Base-by-base conservation (phyloP, 2,113 vertebrate species). In the Procavia capensis region DNA sequence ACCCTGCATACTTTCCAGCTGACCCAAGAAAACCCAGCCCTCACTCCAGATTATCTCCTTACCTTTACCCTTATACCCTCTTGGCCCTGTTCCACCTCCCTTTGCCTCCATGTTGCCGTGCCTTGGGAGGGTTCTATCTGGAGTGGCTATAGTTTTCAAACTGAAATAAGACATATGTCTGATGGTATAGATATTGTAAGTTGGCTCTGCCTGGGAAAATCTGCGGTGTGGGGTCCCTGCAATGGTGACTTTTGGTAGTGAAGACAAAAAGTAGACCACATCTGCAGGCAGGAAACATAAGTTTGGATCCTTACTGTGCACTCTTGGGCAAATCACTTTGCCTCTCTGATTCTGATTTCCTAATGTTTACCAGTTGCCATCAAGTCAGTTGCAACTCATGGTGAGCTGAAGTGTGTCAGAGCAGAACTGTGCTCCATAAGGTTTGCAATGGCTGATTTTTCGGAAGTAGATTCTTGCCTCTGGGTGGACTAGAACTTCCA, bases 1-100 rank as follows among this genome's bases (percentile, higher is more conserved):
- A 61, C n/a, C 0, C 1, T 1, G 29, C 6, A 1, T 22, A 5
- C 13, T 4, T n/a, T 4, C n/a, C n/a, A 24, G 45, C 54, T 22
- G 54, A 17, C 47, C 31, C 1, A 24, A n/a, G 63, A 9, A 3
- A 29, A 7, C 31, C 13, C 10, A 24, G 47, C 31, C 7, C 6
- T 41, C 61, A 14, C 8, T 17, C 5, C 10, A 31, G 36, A 1
- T 7, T n/a, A 25, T 45, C 76, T 29, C 47, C 54, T 31, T 54
- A 14, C 50, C 17, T 17, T 70, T 64, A 34, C 25, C 27, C n/a
- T n/a, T 36, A 5, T 1, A 2, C 9, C 29, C 3, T 24, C 27
- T 39, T 20, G 57, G 34, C 27, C 47, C 31, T 16, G 10, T 24
- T 22, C 9, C 34, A 5, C 50, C n/a, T 45, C 4, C 24, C 1